A percentile compares a stretch with the other conserved stretches of the same genome.
Evolutionary conservation across 2,113 vertebrate genomes (phyloP).

Genomic region (Clarias batrachus): DNA sequence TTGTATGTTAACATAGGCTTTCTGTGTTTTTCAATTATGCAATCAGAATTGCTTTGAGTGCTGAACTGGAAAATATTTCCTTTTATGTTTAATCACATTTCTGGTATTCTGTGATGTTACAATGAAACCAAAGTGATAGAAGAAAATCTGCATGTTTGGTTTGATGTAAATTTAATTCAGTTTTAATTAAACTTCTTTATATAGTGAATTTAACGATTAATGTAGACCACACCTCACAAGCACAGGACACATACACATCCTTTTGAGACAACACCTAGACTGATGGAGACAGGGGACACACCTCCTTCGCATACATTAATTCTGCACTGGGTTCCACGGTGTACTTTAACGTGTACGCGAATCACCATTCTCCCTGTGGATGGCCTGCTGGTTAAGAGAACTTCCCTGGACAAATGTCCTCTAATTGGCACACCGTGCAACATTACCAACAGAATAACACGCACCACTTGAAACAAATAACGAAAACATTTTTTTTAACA

Average conservation of each 20-base stretch:
- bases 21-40: not conserved
- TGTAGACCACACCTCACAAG: not conserved
- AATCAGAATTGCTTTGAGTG: not conserved
- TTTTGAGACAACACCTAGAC: not conserved
- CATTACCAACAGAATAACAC: no score
- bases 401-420: no score
- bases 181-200: not conserved
- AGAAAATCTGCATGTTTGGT: not conserved
- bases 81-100: not conserved
- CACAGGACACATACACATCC: not conserved
- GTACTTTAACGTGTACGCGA: no score
- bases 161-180: not conserved
- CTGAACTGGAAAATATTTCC: not conserved
- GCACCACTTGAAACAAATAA: no score
- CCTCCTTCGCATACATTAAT: not conserved
- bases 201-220: not conserved
- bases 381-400: no score
- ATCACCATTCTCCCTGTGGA: no score
- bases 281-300: not conserved
- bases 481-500: no score
- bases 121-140: not conserved
- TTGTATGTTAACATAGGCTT: not conserved
- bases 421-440: no score
- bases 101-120: not conserved
- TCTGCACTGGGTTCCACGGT: no score